Conservation (phyloP, 2,113 vertebrate genomes). For the Hydrochoerus hydrochaeris region DNA sequence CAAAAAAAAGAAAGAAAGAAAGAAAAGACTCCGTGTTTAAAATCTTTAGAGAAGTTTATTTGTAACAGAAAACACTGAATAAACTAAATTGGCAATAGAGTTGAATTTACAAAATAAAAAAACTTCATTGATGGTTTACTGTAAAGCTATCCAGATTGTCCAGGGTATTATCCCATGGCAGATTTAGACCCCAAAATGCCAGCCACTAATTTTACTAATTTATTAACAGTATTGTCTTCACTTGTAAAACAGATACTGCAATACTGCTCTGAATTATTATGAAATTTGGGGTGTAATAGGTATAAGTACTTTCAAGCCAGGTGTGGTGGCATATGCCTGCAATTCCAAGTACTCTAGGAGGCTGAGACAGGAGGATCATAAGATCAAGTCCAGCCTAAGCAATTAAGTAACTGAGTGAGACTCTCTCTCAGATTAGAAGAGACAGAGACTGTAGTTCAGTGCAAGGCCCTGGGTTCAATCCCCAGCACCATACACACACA, state of each 20-base stretch:
- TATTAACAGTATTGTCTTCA: not conserved
- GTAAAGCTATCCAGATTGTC: not conserved
- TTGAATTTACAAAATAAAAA: conserved; percentile 43
- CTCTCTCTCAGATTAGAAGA: not conserved
- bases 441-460: not conserved
- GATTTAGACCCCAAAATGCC: not conserved
- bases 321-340: not conserved
- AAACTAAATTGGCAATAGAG: not conserved
- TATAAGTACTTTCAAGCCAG: not conserved
- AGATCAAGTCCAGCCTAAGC: not conserved
- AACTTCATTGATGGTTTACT: not conserved
- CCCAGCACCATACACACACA: not conserved
- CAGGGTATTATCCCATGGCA: not conserved
- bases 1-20: too few relatives aligned
- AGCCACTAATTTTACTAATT: not conserved
- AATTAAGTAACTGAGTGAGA: not conserved
- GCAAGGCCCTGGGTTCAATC: not conserved
- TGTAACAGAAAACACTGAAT: not conserved
- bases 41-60: not conserved
- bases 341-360: not conserved
- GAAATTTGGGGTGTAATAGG: not conserved
- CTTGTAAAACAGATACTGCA: not conserved
- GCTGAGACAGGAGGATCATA: not conserved
- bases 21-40: not conserved
- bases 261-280: not conserved